Evolutionary conservation across 2,113 vertebrate species (phyloP).

Genomic region (Misgurnus mizolepis): DNA sequence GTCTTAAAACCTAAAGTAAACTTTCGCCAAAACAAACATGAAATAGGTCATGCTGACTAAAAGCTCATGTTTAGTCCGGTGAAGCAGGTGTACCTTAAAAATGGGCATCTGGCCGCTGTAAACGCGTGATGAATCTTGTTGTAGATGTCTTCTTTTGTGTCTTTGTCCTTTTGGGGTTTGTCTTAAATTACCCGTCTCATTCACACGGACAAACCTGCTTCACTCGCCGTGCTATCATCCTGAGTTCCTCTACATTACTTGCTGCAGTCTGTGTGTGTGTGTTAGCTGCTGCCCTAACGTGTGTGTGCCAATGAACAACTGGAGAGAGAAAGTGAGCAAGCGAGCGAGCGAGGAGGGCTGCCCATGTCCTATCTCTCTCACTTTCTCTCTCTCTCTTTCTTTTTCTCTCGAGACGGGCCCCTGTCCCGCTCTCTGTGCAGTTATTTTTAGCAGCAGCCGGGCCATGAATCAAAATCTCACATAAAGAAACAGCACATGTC

Average conservation of each 20-base stretch:
- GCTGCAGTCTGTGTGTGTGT: slow-evolving; percentile 12
- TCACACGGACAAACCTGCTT: neutral
- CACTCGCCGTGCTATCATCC: slow-evolving; percentile 8
- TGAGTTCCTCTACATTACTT: slow-evolving; percentile 20
- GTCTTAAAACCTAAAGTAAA: neutral
- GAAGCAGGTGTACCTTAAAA: slow-evolving; percentile 51
- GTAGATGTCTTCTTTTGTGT: slow-evolving; percentile 51
- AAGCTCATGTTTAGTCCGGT: slow-evolving; percentile 5
- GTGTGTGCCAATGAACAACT: slow-evolving; percentile 1
- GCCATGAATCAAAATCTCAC: slow-evolving; percentile 48
- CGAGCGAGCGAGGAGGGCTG: neutral
- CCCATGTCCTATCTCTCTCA: slow-evolving; percentile 1
- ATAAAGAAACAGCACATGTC: slow-evolving; percentile 37
- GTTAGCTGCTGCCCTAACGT: slow-evolving; percentile 7
- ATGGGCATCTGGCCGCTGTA: slow-evolving; percentile 46
- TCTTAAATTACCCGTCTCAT: neutral
- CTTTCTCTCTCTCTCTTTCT: slow-evolving; percentile 11
- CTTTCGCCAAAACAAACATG: neutral
- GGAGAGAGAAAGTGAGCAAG: neutral
- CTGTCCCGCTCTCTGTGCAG: slow-evolving; percentile 31
- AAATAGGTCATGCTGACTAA: neutral
- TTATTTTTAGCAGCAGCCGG: slow-evolving; percentile 50
- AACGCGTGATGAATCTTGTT: neutral
- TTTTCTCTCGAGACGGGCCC: slow-evolving; percentile 30
- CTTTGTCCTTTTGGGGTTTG: slow-evolving; percentile 6